A percentile compares a stretch with the other conserved stretches of the same genome.
Evolutionary conservation across 2,888 invertebrate genomes (phyloP).

Genomic region (Scaptomyza polygonia): DNA sequence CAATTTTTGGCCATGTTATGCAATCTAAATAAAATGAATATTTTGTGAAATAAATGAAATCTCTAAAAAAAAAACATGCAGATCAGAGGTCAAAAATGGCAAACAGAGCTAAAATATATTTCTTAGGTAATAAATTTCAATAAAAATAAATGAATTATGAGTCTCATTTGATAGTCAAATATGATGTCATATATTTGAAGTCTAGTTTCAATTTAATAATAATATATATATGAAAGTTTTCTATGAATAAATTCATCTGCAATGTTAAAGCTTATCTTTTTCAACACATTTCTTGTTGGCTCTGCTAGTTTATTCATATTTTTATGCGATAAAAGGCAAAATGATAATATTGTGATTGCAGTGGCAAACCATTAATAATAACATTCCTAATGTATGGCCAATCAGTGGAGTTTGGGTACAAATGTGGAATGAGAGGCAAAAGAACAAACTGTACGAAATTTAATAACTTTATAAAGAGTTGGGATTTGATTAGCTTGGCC

Average conservation of each 20-base stretch:
- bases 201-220: no score
- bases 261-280: constrained; percentile 22
- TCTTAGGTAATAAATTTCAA: background rate
- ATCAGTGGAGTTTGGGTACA: background rate
- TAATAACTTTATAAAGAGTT: constrained; percentile 10
- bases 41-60: constrained; percentile 48
- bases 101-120: background rate
- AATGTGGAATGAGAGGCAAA: no score
- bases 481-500: constrained; percentile 36
- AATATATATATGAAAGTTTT: no score
- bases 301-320: constrained; percentile 26
- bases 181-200: constrained; percentile 5
- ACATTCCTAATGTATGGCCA: constrained; percentile 20
- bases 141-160: background rate
- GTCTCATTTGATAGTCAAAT: background rate
- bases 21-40: constrained; percentile 39
- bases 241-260: no score
- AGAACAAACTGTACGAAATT: background rate
- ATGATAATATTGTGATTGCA: constrained; percentile 46
- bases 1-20: constrained; percentile 27
- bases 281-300: constrained; percentile 16
- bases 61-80: constrained; percentile 20
- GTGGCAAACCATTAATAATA: background rate
- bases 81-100: background rate
- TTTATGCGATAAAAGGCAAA: constrained; percentile 36